A percentile compares a stretch with the other conserved stretches of the same genome.
Evolutionary conservation across 2,113 vertebrate genomes (phyloP).

Genomic region (Alligator sinensis): DNA sequence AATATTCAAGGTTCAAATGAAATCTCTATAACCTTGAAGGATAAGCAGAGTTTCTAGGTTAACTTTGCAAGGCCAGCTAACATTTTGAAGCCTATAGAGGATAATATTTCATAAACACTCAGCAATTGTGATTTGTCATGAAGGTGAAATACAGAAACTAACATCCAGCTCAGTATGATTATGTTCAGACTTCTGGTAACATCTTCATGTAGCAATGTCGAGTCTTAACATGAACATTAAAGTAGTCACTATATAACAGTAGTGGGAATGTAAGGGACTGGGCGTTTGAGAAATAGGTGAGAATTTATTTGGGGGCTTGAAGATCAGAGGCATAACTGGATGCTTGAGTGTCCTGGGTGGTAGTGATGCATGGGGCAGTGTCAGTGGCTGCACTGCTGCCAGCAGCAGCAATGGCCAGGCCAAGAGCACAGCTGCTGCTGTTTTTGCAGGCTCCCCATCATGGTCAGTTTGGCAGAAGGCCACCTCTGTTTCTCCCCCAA

Average conservation of each 20-base stretch:
- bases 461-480: no score
- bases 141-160: neutral
- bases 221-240: neutral
- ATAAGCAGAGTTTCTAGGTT: neutral
- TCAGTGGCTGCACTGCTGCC: no score
- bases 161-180: neutral
- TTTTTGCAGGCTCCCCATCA: no score
- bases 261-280: neutral
- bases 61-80: neutral
- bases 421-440: no score
- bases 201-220: neutral
- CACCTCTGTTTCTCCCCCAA: no score
- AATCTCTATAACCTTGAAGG: neutral
- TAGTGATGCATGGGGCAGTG: no score
- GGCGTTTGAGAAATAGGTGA: neutral
- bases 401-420: no score
- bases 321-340: neutral
- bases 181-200: neutral
- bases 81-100: neutral
- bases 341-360: no score
- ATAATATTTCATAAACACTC: neutral
- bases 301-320: neutral
- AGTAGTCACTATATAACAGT: neutral
- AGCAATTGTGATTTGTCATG: fast-evolving
- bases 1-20: neutral